phyloP scores from a whole-genome alignment of 2,888 invertebrate genomes.

The Apotomis capreana region DNA sequence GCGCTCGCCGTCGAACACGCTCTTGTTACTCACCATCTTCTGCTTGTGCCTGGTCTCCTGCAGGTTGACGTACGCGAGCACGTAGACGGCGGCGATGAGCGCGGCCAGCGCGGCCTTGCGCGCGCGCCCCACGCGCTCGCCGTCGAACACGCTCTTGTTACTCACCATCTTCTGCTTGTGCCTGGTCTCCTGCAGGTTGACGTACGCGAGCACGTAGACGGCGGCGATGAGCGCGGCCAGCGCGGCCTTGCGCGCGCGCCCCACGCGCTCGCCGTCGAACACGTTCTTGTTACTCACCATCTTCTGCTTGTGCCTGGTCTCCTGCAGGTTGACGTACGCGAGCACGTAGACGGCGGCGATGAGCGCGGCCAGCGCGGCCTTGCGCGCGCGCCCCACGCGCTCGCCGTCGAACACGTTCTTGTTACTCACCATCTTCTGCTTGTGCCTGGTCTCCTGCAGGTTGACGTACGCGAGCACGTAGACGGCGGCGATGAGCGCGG shows the following conservation, averaged over 20 bases:
- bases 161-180: no score
- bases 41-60: no score
- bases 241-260: no score
- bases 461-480: no score
- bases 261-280: conserved; percentile 86
- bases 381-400: conserved; percentile 86
- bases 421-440: no score
- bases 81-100: conserved; percentile 91
- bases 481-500: no score
- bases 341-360: conserved; percentile 94
- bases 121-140: conserved; percentile 85
- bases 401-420: conserved; percentile 93
- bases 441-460: no score
- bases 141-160: no score
- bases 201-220: no score
- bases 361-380: conserved; percentile 87
- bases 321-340: conserved; percentile 92
- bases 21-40: no score
- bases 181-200: no score
- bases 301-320: conserved; percentile 67
- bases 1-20: conserved; percentile 71
- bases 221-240: no score
- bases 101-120: conserved; percentile 88
- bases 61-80: conserved; percentile 83
- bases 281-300: conserved; percentile 78